Evolutionary conservation across 1,140 invertebrate species (phyloP), one percentile per base, ranked within the genome.

Genomic region (Panonychus citri): DNA sequence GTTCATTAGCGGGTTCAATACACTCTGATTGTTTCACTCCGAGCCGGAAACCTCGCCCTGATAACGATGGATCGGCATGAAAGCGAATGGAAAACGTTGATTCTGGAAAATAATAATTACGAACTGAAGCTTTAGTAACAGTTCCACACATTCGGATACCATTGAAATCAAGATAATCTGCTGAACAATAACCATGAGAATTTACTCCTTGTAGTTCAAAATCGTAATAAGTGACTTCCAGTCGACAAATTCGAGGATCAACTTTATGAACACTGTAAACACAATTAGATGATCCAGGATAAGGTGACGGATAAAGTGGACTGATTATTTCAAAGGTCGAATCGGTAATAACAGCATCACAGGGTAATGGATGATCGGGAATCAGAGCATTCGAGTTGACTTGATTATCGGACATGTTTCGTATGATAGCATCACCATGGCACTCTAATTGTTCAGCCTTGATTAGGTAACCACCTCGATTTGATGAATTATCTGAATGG

Each of bases 371-470:
- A 43, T 28, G 26, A 10, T 28, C 17, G 10, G 48, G 10, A 12
- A 27, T 7, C 39, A 19, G 28, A 7, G 19, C 21, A 34, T 17
- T 4, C 21, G 13, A 30, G 13, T 25, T 39, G 8, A 19, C 34
- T 17, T 7, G 17, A 21, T 8, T 19, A 25, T 34, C 28, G 19
- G 39, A 15, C 43, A 46, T 46, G 21, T 46, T 46, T 34, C 59
- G 21, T 39, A 60, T 53, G 39, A 60, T 60, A 25, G 26, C 30
- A 30, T 60, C 59, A 5, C 59, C 59, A 24, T 57, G 15, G 55
- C 64, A 65, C 48, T 65, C 62, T 3, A 65, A 52, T 25, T 65
- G 64, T 27, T 63, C 58, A 13, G 58, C 64, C 46, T 64, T 55
- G 25, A 65, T 60, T 17, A 56, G 13, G 39, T 62, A 65, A 13